phyloP scores from a whole-genome alignment of 2,888 invertebrate species.

The Drosophila pegasa region DNA sequence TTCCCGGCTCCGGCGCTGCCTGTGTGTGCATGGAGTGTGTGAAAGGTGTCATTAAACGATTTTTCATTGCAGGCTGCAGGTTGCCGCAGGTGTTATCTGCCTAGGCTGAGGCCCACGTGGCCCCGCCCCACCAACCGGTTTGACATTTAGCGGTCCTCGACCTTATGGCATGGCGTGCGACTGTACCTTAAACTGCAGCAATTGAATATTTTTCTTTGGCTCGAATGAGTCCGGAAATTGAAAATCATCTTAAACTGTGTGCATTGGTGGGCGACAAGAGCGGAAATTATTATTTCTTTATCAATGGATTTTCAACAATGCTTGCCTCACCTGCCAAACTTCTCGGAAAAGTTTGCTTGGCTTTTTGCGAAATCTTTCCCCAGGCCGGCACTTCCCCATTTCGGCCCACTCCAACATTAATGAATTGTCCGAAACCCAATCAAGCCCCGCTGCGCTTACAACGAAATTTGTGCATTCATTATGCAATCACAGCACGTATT shows the following conservation, averaged over 20 bases:
- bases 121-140: conserved; percentile 20
- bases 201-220: conserved; percentile 35
- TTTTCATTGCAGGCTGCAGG: conserved; percentile 83
- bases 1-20: neutral
- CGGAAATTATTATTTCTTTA: conserved; percentile 80
- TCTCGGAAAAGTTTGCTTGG: conserved; percentile 30
- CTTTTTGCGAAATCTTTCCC: neutral
- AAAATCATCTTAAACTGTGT: conserved; percentile 69
- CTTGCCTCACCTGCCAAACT: conserved; percentile 16
- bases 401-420: conserved; percentile 16
- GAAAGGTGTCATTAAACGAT: conserved; percentile 84
- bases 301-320: conserved; percentile 52
- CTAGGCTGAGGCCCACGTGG: conserved; percentile 28
- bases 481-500: conserved; percentile 79
- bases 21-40: conserved; percentile 48
- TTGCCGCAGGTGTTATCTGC: conserved; percentile 81
- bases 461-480: conserved; percentile 60
- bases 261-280: conserved; percentile 45
- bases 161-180: conserved; percentile 47
- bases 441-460: conserved; percentile 16
- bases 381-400: neutral
- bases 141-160: conserved; percentile 71
- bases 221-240: conserved; percentile 65
- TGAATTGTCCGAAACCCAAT: conserved; percentile 37
- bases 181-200: conserved; percentile 54